These are phyloP conservation scores for Epinotia ramella DNA, from an alignment of 2,888 invertebrate genomes.

Conservation along the genomic window DNA sequence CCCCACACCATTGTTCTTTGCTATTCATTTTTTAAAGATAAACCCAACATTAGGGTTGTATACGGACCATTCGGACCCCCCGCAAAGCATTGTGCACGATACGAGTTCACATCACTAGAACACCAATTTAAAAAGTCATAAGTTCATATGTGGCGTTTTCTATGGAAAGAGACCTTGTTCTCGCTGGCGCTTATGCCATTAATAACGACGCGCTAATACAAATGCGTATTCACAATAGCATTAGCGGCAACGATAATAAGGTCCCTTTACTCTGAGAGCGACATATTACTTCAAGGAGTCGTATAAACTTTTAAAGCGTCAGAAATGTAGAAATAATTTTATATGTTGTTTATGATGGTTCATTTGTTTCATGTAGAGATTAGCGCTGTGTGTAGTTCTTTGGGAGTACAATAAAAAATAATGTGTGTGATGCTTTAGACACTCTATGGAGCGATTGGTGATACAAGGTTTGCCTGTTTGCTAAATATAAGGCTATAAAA, in stretches of 20 bases:
- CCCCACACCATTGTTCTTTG: conserved; percentile 52
- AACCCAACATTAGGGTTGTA: conserved; percentile 45
- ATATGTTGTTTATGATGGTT: conserved; percentile 19
- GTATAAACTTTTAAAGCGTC: not conserved
- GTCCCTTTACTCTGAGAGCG: not conserved
- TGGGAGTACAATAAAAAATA: not conserved
- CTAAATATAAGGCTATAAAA: no score
- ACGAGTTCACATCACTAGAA: conserved; percentile 12
- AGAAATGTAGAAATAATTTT: conserved; percentile 2
- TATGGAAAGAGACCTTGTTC: no score
- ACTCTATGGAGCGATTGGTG: no score
- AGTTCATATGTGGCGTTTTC: not conserved
- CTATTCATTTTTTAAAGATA: conserved; percentile 47
- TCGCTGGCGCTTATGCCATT: no score
- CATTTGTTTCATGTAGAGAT: conserved; percentile 16
- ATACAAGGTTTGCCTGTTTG: no score
- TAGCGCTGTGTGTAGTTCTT: not conserved
- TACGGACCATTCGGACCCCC: conserved; percentile 36
- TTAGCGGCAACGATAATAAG: no score
- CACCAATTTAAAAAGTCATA: not conserved
- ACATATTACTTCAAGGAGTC: not conserved
- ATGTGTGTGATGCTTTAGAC: no score
- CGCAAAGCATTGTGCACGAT: conserved; percentile 36
- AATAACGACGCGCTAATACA: no score
- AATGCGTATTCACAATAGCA: no score